Conservation (phyloP, 2,113 vertebrate genomes). For the Strix aluco region DNA sequence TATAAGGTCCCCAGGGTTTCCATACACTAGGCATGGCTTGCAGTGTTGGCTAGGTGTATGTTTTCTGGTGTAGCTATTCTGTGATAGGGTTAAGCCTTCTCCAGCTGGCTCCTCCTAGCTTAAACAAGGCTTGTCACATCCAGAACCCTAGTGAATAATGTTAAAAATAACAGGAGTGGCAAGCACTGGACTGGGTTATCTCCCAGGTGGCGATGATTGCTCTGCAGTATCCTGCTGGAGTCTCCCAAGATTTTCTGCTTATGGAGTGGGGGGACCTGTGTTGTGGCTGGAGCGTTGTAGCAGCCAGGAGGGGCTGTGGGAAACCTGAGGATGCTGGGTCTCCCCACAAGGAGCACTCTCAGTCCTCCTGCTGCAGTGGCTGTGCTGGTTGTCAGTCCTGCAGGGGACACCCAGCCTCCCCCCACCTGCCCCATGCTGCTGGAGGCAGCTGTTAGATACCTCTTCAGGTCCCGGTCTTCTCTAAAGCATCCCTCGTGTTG, state of each 20-base stretch:
- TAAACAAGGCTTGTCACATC: not conserved
- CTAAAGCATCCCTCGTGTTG: not conserved
- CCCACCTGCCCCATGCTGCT: not conserved
- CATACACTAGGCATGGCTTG: not conserved
- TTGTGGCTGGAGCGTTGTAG: not conserved
- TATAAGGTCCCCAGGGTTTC: not conserved
- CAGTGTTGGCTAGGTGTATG: not conserved
- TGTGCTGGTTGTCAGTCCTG: not conserved
- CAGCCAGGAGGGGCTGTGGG: not conserved
- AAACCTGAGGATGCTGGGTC: not conserved
- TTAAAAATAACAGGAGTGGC: not conserved
- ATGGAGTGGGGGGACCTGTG: accelerated
- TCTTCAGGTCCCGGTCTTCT: not conserved
- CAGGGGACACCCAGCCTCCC: not conserved
- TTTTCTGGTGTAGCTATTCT: not conserved
- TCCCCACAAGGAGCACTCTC: not conserved
- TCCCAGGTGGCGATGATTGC: not conserved
- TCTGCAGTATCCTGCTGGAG: not conserved
- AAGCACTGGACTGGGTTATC: not conserved
- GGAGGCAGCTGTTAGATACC: accelerated
- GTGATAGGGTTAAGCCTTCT: not conserved
- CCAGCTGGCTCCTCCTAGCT: not conserved
- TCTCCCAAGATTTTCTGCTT: not conserved
- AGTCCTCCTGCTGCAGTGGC: not conserved
- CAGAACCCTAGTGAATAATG: not conserved